Percentiles rank a stretch among this genome's conserved stretches.
Conservation (phyloP, 2,113 vertebrate genomes). For the Agapornis roseicollis region DNA sequence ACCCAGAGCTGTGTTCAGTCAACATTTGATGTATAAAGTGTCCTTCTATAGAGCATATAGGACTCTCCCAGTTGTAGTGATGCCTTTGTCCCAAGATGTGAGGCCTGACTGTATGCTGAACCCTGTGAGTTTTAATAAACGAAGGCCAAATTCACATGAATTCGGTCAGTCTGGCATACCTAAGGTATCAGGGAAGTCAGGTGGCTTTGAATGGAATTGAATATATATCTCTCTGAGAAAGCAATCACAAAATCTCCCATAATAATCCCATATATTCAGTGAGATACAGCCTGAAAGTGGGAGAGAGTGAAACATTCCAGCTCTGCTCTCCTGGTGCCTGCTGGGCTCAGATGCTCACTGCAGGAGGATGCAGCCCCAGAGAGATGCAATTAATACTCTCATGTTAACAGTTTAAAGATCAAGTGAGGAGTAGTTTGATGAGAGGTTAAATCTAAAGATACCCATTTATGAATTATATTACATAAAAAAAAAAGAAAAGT, state of each 20-base stretch:
- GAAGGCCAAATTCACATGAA: rapidly evolving
- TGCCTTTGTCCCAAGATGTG: rapidly evolving
- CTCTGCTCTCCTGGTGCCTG: background rate
- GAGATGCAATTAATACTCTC: background rate
- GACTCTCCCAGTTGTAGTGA: background rate
- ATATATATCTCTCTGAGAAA: background rate
- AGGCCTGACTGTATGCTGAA: background rate
- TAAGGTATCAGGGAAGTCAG: background rate
- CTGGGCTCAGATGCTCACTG: background rate
- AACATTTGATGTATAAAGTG: background rate
- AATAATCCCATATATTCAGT: background rate
- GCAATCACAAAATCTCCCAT: rapidly evolving
- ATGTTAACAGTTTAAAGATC: background rate
- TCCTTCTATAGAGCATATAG: background rate
- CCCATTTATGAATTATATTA: background rate
- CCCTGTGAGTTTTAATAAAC: rapidly evolving
- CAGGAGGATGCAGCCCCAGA: rapidly evolving
- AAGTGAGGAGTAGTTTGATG: background rate
- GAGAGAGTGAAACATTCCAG: rapidly evolving
- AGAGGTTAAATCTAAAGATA: slow-evolving; percentile 35
- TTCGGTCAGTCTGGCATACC: background rate
- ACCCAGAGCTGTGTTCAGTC: background rate
- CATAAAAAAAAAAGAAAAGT: background rate
- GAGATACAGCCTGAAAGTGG: background rate
- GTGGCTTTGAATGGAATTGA: background rate